Conservation (phyloP, 2,888 invertebrate species). For the Selenia dentaria region DNA sequence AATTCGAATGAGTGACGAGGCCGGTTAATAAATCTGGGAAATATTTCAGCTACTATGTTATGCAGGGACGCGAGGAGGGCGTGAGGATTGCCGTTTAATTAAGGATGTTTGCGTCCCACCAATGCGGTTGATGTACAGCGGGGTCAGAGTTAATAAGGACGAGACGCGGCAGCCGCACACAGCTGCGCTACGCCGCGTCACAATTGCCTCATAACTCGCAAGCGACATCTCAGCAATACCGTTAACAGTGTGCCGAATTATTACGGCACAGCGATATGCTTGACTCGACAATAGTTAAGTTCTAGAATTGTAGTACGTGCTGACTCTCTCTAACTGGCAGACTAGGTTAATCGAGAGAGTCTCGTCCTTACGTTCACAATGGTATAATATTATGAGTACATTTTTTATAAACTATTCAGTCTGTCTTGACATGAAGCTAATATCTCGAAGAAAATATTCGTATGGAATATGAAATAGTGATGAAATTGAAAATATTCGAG, state of each 20-base stretch:
- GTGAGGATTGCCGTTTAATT: conserved; percentile 49
- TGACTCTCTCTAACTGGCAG: no score
- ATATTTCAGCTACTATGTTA: conserved; percentile 55
- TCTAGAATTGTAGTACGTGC: no score
- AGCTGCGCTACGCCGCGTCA: not conserved
- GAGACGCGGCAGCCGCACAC: conserved; percentile 21
- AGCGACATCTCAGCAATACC: not conserved
- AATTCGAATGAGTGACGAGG: conserved; percentile 43
- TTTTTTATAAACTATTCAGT: no score
- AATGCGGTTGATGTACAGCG: conserved; percentile 50
- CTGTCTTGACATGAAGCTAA: no score
- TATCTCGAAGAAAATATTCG: conserved; percentile 10
- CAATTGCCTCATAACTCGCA: not conserved
- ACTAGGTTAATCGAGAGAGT: no score
- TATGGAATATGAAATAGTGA: conserved; percentile 9
- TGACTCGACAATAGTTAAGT: no score
- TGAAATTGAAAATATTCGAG: conserved; percentile 18
- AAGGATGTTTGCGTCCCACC: conserved; percentile 49
- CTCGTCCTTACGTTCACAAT: no score
- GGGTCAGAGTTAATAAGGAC: conserved; percentile 60
- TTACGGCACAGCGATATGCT: not conserved
- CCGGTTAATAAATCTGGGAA: conserved; percentile 52
- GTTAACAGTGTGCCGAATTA: not conserved
- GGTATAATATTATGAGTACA: no score
- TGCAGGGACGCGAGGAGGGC: conserved; percentile 49